These are phyloP conservation scores for Cebus imitator DNA, from an alignment of 2,113 vertebrate species.

Conservation along the genomic window DNA sequence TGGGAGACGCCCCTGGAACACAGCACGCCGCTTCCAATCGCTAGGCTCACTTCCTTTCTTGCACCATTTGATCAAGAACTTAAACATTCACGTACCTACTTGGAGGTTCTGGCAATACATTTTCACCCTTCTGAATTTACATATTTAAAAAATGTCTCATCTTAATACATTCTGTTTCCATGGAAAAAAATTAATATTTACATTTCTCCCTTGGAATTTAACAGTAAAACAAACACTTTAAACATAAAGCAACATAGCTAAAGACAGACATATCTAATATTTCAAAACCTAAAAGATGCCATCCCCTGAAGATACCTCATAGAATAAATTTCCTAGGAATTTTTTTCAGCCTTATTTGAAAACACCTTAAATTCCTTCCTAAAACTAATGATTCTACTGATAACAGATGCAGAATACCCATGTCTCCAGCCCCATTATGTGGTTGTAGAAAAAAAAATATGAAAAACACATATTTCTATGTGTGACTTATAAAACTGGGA, in stretches of 20 bases:
- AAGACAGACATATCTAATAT: neutral
- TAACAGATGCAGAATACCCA: neutral
- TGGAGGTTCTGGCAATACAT: neutral
- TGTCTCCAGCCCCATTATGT: neutral
- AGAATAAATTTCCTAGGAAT: neutral
- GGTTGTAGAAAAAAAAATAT: neutral
- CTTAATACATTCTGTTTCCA: neutral
- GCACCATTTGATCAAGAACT: neutral
- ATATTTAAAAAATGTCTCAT: neutral
- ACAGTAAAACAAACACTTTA: neutral
- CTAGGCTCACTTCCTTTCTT: neutral
- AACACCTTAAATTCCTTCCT: neutral
- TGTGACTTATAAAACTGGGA: neutral
- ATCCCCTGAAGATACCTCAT: neutral
- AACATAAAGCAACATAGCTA: neutral
- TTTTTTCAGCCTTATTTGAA: neutral
- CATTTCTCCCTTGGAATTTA: neutral
- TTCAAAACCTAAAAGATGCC: neutral
- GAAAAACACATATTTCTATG: neutral
- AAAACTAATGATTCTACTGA: neutral
- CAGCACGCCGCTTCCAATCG: rapidly evolving
- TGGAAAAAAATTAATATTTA: neutral
- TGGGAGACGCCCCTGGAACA: neutral
- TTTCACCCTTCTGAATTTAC: neutral
- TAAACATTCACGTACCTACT: neutral